Base-by-base conservation (phyloP, 2,888 invertebrate species). In the Catocala nupta region DNA sequence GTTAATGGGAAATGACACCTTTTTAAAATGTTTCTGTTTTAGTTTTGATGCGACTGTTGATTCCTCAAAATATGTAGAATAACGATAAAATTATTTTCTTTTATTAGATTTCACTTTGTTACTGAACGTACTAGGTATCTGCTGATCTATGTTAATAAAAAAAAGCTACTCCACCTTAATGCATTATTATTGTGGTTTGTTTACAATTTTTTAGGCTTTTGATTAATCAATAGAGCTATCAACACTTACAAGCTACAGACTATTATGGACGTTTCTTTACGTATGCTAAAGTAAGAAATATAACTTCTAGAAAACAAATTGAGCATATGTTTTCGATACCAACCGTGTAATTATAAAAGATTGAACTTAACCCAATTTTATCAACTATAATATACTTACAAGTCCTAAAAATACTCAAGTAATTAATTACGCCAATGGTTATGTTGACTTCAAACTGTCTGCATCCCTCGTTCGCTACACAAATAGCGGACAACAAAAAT, bases 1-100 rank as follows among this genome's bases (percentile, higher is more conserved):
- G 79, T 86, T 88, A 83, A 83, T 86, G 85, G 84, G 81, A 83
- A 83, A 83, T 84, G 87, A 84, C 85, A 86, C 80, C 78, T 86
- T 84, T 83, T 77, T 78, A 80, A 78, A 71, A 68, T 61, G 62
- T 68, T 57, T 44, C 58, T 62, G 62, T 71, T 69, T 73, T 56
- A 59, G 63, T 69, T 65, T 73, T 62, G 39, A 69, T 51, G 64
- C 8, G 51, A 59, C 49, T 52, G 57, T 60, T 66, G 48, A 62
- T 59, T 65, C 53, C 63, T 61, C 66, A 16, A 73, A 65, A 63
- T 60, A 53, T 63, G 56, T 34, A 25, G 25, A 48, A 66, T 39
- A 58, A 51, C 3, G 13, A n/a, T 64, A 45, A 50, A 63, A 63
- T 58, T 50, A 12, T 36, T 63, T 5, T 47, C 7, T 49, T 55